Base-by-base conservation (phyloP, 2,888 invertebrate genomes). In the Therioaphis trifolii region DNA sequence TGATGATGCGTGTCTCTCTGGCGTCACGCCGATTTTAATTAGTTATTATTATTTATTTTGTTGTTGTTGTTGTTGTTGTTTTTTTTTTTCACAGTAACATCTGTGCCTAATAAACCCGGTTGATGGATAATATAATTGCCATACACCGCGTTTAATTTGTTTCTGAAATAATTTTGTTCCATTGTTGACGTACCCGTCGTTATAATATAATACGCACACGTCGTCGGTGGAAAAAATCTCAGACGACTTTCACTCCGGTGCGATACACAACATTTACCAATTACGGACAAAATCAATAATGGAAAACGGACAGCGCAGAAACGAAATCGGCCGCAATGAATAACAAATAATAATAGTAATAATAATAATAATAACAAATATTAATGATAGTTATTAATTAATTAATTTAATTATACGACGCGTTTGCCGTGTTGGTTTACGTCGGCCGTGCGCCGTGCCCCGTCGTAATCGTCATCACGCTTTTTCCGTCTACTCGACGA, bases 81-180 rank as follows among this genome's bases (percentile, higher is more conserved):
- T 76, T 46, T 68, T 49, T 63, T 46, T 2, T 35, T 35, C 35
- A 35, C 35, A 35, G 35, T 35, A 21, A 21, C 40, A 21, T 4
- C 52, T 35, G 40, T 55, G 49, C 29, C 49, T 43, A 78, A 78
- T 55, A 52, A 68, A 79, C 40, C 40, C 40, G 24, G 40, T 79
- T 69, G 68, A 69, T 27, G 27, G 68, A n/a, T 35, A 79, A 69
- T 55, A 79, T 69, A 79, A 79, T 79, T 69, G 78, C 68, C 78
- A n/a, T 79, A 55, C 52, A 69, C 78, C 69, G 27, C 43, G 78
- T 79, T 79, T 79, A 79, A 79, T 79, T 79, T 27, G 55, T 68
- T 76, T 46, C 29, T n/a, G 5, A 58, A 58, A 43, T 58, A 58
- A 43, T 75, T 75, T 43, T 14, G 18, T 75, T 52, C 58, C 58